Evolutionary conservation across 2,113 vertebrate species (phyloP), one percentile per base, ranked within the genome.

Genomic region (Pithys albifrons): DNA sequence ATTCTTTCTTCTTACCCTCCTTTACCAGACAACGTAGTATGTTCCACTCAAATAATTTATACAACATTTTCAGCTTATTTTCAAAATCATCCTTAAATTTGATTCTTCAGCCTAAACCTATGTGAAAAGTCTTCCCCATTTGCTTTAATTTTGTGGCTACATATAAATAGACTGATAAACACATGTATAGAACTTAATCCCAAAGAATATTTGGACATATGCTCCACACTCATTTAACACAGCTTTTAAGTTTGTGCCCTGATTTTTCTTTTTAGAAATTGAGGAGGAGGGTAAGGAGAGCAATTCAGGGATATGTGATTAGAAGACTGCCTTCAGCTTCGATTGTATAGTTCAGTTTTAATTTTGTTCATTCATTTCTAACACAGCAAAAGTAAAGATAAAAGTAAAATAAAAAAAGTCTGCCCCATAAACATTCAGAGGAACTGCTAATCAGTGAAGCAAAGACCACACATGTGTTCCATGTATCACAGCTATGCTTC

Each of bases 91-190:
- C n/a, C n/a, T 49, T 48, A 73, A 70, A 74, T 58, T 37, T 89
- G 41, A 94, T 83, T 37, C 15, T 48, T 88, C 54, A 66, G 37
- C 12, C 46, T 41, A 46, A 46, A 73, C 18, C 12, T 59, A 28
- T 1, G 1, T 19, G 15, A 66, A 74, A 84, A 55, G 7, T n/a
- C 62, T 49, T 69, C 24, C 17, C 17, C 0, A 0, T n/a, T n/a
- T 65, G 52, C 48, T 71, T 88, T 85, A 24, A 35, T 90, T 93
- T 78, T 91, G 39, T 55, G 51, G 10, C 43, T 84, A 15, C 19
- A 29, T 27, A 22, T 37, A 85, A 66, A 85, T 1, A 91, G 41
- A 67, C 35, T 31, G 39, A 51, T 14, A 25, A 64, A 75, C 18
- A 83, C 19, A 55, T 0, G 0, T 39, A 46, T 7, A 82, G 54